Evolutionary conservation across 1,140 invertebrate genomes (phyloP).

Genomic region (Drosophila santomea): DNA sequence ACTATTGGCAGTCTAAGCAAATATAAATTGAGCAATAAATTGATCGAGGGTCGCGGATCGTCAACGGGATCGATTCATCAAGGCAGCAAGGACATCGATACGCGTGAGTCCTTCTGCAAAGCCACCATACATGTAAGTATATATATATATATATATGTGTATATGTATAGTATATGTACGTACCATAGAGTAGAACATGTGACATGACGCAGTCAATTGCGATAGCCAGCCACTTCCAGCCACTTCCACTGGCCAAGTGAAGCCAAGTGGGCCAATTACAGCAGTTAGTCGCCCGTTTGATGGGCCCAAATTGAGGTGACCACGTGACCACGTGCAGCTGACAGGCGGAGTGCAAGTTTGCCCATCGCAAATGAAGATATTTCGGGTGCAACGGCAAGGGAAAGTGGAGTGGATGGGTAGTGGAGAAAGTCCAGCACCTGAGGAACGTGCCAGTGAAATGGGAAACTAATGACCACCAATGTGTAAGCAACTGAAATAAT

Average conservation of each 20-base stretch:
- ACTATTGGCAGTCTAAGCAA: slow-evolving; percentile 81
- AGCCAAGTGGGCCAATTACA: slow-evolving; percentile 55
- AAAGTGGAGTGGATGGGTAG: not conserved
- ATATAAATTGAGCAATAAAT: slow-evolving; percentile 82
- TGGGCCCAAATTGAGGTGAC: slow-evolving; percentile 64
- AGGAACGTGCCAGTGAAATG: not conserved
- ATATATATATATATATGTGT: too few species aligned
- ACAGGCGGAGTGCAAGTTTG: slow-evolving; percentile 15
- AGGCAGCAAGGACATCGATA: slow-evolving; percentile 58
- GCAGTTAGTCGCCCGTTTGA: slow-evolving; percentile 73
- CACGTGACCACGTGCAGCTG: slow-evolving; percentile 58
- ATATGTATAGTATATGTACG: too few species aligned
- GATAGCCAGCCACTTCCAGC: slow-evolving; percentile 34
- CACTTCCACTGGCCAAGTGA: not conserved
- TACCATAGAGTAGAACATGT: slow-evolving; percentile 42
- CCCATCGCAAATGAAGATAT: slow-evolving; percentile 29
- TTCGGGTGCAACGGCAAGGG: not conserved
- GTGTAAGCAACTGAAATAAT: too few species aligned
- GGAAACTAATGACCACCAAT: not conserved
- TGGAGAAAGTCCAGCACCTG: not conserved
- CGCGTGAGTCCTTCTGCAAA: slow-evolving; percentile 59
- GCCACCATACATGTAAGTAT: not conserved
- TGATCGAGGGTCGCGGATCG: slow-evolving; percentile 17
- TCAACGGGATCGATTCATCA: not conserved
- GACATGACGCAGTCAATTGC: slow-evolving; percentile 75